A percentile compares a stretch with the other conserved stretches of the same genome.
These are phyloP conservation scores for fruit fly (Drosophila melanogaster) DNA, from an alignment of 1,140 invertebrate species.

Conservation along the genomic window DNA sequence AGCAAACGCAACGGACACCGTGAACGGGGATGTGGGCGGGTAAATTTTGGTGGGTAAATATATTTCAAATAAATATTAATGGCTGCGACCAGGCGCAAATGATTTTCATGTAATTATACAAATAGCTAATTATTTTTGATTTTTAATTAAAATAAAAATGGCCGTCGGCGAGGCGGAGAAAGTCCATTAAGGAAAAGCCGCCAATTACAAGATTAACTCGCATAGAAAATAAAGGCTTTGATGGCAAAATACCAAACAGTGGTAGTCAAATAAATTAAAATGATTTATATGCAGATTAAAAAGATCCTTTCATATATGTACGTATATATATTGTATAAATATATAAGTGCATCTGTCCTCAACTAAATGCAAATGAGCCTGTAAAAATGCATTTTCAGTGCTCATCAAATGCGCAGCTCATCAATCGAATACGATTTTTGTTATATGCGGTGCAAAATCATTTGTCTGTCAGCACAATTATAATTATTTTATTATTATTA, in stretches of 20 bases:
- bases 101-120: conserved; percentile 77
- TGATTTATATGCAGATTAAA: conserved; percentile 74
- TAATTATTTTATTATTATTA: conserved; percentile 60
- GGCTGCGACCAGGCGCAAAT: conserved; percentile 62
- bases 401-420: conserved; percentile 61
- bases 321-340: background rate
- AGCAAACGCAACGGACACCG: conserved; percentile 12
- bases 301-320: background rate
- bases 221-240: conserved; percentile 1
- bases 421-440: conserved; percentile 59
- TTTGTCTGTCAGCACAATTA: conserved; percentile 59
- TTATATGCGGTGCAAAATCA: conserved; percentile 49
- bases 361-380: conserved; percentile 49
- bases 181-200: conserved; percentile 39
- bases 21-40: background rate
- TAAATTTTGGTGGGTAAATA: conserved; percentile 3
- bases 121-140: conserved; percentile 75
- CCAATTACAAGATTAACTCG: conserved; percentile 59
- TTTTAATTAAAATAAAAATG: conserved; percentile 73
- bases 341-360: too few species aligned
- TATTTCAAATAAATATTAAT: conserved; percentile 78
- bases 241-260: conserved; percentile 28
- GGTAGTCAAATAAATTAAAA: conserved; percentile 51
- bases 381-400: conserved; percentile 61
- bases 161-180: conserved; percentile 39